phyloP scores from a whole-genome alignment of 2,113 vertebrate genomes.

The Camelus bactrianus region DNA sequence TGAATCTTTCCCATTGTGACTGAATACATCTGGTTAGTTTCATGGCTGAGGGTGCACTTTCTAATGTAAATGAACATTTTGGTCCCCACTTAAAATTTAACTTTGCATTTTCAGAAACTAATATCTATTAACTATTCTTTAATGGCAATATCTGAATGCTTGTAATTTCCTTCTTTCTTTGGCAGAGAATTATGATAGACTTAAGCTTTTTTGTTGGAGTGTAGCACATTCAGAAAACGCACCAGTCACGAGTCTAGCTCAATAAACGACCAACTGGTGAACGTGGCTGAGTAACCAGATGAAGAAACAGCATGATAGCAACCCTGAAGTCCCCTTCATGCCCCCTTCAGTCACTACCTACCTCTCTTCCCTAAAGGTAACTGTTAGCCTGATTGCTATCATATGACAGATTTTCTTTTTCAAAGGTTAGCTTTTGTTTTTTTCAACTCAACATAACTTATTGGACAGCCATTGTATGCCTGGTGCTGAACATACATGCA shows the following conservation, averaged over 20 bases:
- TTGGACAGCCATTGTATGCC: not conserved
- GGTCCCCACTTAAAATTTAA: not conserved
- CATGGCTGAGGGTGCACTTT: not conserved
- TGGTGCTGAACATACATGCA: not conserved
- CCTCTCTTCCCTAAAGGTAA: not conserved
- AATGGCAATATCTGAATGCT: not conserved
- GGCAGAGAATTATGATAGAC: not conserved
- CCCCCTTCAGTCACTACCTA: too few species aligned
- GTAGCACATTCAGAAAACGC: not conserved
- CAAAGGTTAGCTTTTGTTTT: not conserved
- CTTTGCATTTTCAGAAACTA: not conserved
- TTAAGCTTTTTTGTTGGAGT: not conserved
- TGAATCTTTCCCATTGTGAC: not conserved
- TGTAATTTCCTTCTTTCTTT: not conserved
- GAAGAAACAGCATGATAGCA: not conserved
- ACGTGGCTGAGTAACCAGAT: not conserved
- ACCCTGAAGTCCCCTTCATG: not conserved
- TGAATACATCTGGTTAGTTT: not conserved
- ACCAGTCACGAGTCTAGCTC: not conserved
- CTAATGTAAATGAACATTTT: not conserved
- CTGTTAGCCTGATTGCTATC: not conserved
- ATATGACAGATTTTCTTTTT: not conserved
- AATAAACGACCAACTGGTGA: not conserved
- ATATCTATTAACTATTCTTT: not conserved
- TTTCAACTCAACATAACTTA: not conserved